Evolutionary conservation across 2,113 vertebrate genomes (phyloP).

Genomic region (Lagopus leucura): DNA sequence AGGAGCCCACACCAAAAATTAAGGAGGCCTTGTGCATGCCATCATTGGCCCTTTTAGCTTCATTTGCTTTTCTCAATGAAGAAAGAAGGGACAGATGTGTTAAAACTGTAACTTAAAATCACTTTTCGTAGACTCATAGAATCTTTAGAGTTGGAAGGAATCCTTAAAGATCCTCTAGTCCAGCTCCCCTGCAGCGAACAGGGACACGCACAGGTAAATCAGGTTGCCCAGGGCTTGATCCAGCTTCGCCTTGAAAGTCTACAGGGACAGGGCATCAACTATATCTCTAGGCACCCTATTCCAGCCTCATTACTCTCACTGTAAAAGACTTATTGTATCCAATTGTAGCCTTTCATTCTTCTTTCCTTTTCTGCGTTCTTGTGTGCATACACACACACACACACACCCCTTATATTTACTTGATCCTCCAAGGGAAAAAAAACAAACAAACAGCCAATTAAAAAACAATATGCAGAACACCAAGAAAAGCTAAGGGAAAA

Average conservation of each 20-base stretch:
- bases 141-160: too few relatives aligned
- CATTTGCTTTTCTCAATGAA: not conserved
- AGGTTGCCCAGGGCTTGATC: too few relatives aligned
- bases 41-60: not conserved
- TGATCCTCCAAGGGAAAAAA: not conserved
- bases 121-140: not conserved
- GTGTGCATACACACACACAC: not conserved
- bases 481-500: not conserved
- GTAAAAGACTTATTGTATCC: too few relatives aligned
- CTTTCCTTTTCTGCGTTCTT: not conserved
- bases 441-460: not conserved
- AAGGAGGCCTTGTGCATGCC: not conserved
- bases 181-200: too few relatives aligned
- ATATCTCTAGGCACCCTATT: too few relatives aligned
- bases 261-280: too few relatives aligned
- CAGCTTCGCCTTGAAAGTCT: too few relatives aligned
- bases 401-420: not conserved
- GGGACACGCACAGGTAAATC: too few relatives aligned
- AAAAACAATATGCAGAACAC: not conserved
- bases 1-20: not conserved
- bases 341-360: not conserved
- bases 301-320: too few relatives aligned
- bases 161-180: too few relatives aligned
- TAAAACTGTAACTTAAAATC: not conserved
- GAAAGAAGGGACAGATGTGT: not conserved